Conservation (phyloP, 2,888 invertebrate species). For the Teleiodes luculella region DNA sequence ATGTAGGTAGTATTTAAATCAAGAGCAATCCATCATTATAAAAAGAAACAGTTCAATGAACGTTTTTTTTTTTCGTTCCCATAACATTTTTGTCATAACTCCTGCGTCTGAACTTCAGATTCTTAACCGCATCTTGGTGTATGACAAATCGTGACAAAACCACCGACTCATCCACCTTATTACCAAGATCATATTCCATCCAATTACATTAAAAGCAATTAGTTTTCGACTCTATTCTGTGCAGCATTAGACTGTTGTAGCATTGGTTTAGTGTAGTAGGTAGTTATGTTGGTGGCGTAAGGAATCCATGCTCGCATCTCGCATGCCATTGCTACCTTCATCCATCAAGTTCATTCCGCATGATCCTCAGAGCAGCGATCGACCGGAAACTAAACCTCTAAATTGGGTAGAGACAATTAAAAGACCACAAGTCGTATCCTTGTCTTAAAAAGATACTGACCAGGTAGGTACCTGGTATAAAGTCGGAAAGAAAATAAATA, state of each 20-base stretch:
- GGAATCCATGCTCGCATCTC: slow-evolving; percentile 60
- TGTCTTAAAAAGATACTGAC: background rate
- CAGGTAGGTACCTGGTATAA: background rate
- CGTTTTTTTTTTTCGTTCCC: too few relatives aligned
- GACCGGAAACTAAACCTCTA: slow-evolving; percentile 58
- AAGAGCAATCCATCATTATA: slow-evolving; percentile 31
- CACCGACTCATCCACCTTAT: slow-evolving; percentile 61
- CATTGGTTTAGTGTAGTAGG: slow-evolving; percentile 8
- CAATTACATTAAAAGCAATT: background rate
- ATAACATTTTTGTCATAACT: slow-evolving; percentile 71
- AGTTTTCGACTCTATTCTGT: background rate
- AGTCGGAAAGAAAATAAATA: too few relatives aligned
- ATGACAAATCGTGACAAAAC: slow-evolving; percentile 78
- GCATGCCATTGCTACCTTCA: slow-evolving; percentile 63
- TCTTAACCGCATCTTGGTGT: slow-evolving; percentile 67
- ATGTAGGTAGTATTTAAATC: background rate
- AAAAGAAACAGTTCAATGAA: slow-evolving; percentile 45
- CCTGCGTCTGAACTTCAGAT: slow-evolving; percentile 50
- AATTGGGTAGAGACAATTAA: slow-evolving; percentile 42
- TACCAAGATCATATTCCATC: slow-evolving; percentile 9
- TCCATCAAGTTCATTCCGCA: slow-evolving; percentile 74
- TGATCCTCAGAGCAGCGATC: slow-evolving; percentile 69
- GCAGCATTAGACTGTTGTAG: too few relatives aligned
- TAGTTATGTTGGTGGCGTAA: slow-evolving; percentile 42
- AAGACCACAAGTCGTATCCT: background rate